phyloP scores from a whole-genome alignment of 1,140 invertebrate species.

The Ostrea edulis region DNA sequence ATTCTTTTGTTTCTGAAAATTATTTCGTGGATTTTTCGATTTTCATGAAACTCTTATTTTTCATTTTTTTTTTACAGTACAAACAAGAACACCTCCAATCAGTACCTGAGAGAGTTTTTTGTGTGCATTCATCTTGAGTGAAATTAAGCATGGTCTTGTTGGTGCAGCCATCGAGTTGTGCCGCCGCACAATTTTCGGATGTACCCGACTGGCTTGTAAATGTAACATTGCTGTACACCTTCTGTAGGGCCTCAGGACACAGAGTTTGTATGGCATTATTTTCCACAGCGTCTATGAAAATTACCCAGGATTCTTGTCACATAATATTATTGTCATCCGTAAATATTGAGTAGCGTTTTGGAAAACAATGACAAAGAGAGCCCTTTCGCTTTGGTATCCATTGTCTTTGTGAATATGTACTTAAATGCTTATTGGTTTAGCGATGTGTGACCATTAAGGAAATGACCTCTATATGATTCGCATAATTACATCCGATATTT shows the following conservation, averaged over 20 bases:
- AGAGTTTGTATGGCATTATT: not conserved
- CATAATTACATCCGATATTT: no score
- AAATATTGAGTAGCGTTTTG: no score
- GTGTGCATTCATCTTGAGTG: not conserved
- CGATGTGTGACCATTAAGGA: no score
- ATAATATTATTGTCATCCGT: not conserved
- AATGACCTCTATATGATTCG: no score
- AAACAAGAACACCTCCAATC: not conserved
- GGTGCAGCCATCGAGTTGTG: slow-evolving; percentile 22
- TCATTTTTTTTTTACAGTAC: not conserved
- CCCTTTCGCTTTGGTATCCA: no score
- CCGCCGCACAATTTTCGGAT: slow-evolving; percentile 6
- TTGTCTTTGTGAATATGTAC: no score
- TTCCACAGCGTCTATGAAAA: slow-evolving; percentile 26
- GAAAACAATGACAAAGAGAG: no score
- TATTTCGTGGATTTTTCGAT: no score
- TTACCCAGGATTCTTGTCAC: not conserved
- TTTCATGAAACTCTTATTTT: no score
- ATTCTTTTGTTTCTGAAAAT: no score
- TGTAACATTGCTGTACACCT: slow-evolving; percentile 14
- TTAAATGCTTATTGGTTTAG: no score
- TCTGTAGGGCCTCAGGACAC: not conserved
- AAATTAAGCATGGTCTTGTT: slow-evolving; percentile 37
- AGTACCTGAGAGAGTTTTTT: slow-evolving; percentile 15
- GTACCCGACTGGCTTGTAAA: not conserved